Evolutionary conservation across 2,888 invertebrate genomes (phyloP), one percentile per base, ranked within the genome.

Genomic region (Sinhomidia bicolor): DNA sequence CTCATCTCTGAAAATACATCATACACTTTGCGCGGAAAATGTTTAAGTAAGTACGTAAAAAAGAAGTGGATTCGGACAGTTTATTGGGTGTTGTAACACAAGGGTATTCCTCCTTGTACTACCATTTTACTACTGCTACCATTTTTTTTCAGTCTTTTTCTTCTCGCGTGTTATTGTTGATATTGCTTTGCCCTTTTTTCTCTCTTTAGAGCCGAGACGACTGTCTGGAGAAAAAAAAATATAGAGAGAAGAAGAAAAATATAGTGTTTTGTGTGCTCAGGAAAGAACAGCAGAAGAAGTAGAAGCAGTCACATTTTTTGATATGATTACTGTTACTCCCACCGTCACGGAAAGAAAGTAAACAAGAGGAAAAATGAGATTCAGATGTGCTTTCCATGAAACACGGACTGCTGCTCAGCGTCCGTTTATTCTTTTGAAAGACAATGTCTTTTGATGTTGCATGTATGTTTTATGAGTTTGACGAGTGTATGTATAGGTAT

Each of bases 1-100:
- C 32, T 76, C 62, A 76, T 62, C 60, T 26, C 57, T 62, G 26
- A 74, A 84, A 62, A 44, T 83, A 76, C 29, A 23, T 44, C 74
- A 74, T 74, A 51, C 36, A 65, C 29, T 9, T 47, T 32, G 78
- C n/a, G n/a, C 2, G 4, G n/a, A 65, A 79, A 29, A 78, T 44
- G 47, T 51, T 47, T 57, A 85, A 44, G 32, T 36, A 74, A 68
- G 36, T 36, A 65, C 26, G 60, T 62, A 41, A 44, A 74, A 74
- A n/a, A n/a, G 36, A 85, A 68, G 85, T 79, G 74, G 76, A 76
- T 84, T 71, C 23, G 51, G 71, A 57, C 54, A 41, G 54, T 83
- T 83, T 74, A 57, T 76, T 51, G 14, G 76, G 44, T 62, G 41
- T 83, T 83, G 54, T 76, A 23, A 47, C 47, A 74, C 47, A 51